Percentiles rank a stretch among this genome's conserved stretches.
phyloP scores from a whole-genome alignment of 2,888 invertebrate genomes.

The Scaptomyza parva region DNA sequence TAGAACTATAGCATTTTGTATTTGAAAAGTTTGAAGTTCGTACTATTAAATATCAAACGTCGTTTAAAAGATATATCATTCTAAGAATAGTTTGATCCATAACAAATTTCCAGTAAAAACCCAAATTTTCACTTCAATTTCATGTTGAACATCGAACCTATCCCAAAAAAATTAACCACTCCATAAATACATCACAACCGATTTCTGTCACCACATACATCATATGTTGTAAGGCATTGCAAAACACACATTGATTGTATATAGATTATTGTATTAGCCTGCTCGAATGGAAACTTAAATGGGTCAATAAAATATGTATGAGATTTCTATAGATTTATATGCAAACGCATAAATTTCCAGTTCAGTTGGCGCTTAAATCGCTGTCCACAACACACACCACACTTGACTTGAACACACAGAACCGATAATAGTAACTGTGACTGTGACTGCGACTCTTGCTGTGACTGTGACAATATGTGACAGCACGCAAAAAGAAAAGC shows the following conservation, averaged over 20 bases:
- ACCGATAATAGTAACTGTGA: too few relatives aligned
- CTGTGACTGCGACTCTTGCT: too few relatives aligned
- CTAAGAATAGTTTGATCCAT: too few relatives aligned
- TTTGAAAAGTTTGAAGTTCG: too few relatives aligned
- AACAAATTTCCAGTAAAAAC: too few relatives aligned
- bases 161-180: background rate
- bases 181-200: background rate
- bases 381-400: conserved; percentile 52
- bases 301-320: conserved; percentile 32
- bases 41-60: too few relatives aligned
- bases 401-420: too few relatives aligned
- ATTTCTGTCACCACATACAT: background rate
- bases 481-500: too few relatives aligned
- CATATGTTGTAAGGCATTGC: conserved; percentile 16
- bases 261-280: conserved; percentile 31
- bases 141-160: too few relatives aligned
- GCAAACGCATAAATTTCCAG: conserved; percentile 59
- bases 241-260: conserved; percentile 26
- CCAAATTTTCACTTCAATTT: too few relatives aligned
- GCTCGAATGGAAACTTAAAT: conserved; percentile 22
- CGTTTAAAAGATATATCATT: too few relatives aligned
- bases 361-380: conserved; percentile 46
- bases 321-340: conserved; percentile 48
- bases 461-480: conserved; percentile 19
- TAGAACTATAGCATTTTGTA: too few relatives aligned